Evolutionary conservation across 2,113 vertebrate species (phyloP).

Genomic region (Serilophus lunatus): DNA sequence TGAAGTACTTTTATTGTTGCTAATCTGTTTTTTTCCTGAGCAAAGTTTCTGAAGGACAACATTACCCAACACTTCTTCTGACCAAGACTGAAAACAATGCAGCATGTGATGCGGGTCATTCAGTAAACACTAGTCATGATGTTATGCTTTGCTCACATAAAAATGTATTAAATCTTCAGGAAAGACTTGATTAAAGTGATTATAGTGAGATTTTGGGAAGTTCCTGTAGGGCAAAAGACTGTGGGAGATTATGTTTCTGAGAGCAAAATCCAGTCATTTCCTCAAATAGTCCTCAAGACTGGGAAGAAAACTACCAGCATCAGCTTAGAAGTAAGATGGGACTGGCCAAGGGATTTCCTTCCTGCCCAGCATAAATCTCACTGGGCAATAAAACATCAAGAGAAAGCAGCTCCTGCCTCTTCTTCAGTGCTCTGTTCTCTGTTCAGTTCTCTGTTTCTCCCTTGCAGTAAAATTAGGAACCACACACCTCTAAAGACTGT

Average conservation of each 20-base stretch:
- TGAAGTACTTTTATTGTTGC: neutral
- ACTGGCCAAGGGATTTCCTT: neutral
- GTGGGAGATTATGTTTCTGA: neutral
- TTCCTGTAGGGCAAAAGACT: neutral
- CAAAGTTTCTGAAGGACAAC: neutral
- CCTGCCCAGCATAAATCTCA: neutral
- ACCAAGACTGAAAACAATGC: neutral
- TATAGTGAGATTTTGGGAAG: neutral
- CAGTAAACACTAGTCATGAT: neutral
- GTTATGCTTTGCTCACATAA: neutral
- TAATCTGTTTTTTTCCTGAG: neutral
- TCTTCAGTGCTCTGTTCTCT: neutral
- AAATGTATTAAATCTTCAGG: slow-evolving; percentile 10
- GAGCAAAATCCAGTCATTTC: neutral
- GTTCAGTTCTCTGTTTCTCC: neutral
- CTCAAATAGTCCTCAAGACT: neutral
- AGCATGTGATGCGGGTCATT: neutral
- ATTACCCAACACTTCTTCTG: neutral
- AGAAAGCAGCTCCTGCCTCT: neutral
- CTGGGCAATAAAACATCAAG: neutral
- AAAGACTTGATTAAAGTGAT: neutral
- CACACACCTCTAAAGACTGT: neutral
- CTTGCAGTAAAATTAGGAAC: neutral
- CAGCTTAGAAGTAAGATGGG: neutral
- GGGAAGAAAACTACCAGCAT: neutral